phyloP scores from a whole-genome alignment of 2,888 invertebrate genomes.

The Melanostoma mellinum region DNA sequence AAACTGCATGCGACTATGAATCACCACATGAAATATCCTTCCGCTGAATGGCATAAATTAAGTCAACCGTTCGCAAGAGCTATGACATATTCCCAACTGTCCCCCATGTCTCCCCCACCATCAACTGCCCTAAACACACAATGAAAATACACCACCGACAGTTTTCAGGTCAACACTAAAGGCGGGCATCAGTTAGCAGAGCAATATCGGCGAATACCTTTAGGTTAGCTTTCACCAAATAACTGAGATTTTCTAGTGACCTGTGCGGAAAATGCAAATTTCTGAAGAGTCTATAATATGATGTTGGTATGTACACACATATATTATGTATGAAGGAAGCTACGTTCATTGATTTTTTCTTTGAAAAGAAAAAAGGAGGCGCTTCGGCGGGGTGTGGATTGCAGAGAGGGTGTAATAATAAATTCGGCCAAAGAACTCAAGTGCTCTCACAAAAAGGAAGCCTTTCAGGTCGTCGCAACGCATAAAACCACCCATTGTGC shows the following conservation, averaged over 20 bases:
- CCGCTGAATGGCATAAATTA: background rate
- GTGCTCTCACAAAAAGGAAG: background rate
- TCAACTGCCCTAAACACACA: too few relatives aligned
- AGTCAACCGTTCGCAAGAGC: background rate
- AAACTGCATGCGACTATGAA: background rate
- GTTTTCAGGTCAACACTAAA: too few relatives aligned
- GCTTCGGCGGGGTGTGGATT: too few relatives aligned
- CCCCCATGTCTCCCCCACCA: too few relatives aligned
- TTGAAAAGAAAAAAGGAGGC: too few relatives aligned
- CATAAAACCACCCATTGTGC: conserved; percentile 30
- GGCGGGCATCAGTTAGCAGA: background rate
- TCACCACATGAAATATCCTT: conserved; percentile 5
- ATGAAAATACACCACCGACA: too few relatives aligned
- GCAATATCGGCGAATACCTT: background rate
- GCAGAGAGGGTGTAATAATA: too few relatives aligned
- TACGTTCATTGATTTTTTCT: too few relatives aligned
- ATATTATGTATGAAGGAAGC: background rate
- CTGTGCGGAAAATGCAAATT: conserved; percentile 16
- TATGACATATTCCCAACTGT: background rate
- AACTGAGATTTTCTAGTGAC: background rate
- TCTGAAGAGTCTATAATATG: background rate
- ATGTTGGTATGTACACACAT: background rate
- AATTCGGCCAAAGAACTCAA: conserved; percentile 23
- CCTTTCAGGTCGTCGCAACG: background rate
- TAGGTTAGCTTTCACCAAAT: background rate